Percentiles rank a stretch among this genome's conserved stretches.
These are phyloP conservation scores for Amia ocellicauda DNA, from an alignment of 2,113 vertebrate species.

Conservation along the genomic window DNA sequence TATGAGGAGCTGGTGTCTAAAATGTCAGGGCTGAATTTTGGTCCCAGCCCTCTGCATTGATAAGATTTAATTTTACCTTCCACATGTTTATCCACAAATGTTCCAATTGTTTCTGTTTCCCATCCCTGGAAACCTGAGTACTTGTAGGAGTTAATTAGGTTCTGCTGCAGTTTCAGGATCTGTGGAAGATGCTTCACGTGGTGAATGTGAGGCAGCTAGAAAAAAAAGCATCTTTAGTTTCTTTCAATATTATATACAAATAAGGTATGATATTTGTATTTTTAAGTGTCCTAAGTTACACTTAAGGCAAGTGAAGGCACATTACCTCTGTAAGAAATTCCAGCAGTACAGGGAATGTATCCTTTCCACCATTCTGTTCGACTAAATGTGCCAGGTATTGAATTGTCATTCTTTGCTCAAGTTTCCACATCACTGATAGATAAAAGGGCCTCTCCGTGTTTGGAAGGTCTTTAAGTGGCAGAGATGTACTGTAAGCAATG, in stretches of 20 bases:
- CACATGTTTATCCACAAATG: constrained; percentile 13
- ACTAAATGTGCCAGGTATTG: constrained; percentile 31
- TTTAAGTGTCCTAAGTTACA: too few relatives aligned
- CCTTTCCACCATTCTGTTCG: constrained; percentile 29
- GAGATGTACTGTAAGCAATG: constrained; percentile 12
- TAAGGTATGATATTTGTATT: too few relatives aligned
- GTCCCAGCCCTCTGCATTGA: too few relatives aligned
- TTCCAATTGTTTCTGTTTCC: constrained; percentile 6
- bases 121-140: constrained; percentile 24
- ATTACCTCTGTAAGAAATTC: constrained; percentile 27
- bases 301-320: too few relatives aligned
- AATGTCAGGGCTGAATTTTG: too few relatives aligned
- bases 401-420: constrained; percentile 36
- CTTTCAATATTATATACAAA: too few relatives aligned
- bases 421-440: constrained; percentile 34
- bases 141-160: constrained; percentile 22
- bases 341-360: constrained; percentile 18
- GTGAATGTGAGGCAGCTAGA: constrained; percentile 21
- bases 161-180: constrained; percentile 30
- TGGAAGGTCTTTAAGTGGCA: background rate
- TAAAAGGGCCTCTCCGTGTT: constrained; percentile 18
- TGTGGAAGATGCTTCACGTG: constrained; percentile 29
- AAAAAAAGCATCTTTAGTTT: too few relatives aligned
- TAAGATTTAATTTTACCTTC: constrained; percentile 24
- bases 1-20: too few relatives aligned